These are phyloP conservation scores for Chelonus insularis DNA, from an alignment of 1,140 invertebrate genomes.

Conservation along the genomic window DNA sequence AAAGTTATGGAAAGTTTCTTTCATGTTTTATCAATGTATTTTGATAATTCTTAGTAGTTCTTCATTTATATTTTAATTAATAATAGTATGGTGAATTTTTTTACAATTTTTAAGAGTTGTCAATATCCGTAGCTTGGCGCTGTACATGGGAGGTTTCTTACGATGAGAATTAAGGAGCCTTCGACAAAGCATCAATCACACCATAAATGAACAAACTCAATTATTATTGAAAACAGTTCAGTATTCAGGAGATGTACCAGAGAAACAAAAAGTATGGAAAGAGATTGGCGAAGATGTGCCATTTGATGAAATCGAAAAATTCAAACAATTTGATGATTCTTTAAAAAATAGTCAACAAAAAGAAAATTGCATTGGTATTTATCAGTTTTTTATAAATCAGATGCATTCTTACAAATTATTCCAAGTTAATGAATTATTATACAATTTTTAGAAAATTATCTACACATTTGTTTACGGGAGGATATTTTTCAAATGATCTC, in stretches of 20 bases:
- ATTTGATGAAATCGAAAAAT: neutral
- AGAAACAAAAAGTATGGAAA: neutral
- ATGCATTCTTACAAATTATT: neutral
- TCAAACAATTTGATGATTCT: neutral
- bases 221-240: neutral
- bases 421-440: neutral
- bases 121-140: neutral
- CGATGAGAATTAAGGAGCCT: neutral
- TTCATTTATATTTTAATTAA: neutral
- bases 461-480: too few species aligned
- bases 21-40: neutral
- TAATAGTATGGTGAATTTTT: neutral
- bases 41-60: too few species aligned
- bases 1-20: neutral
- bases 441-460: too few species aligned
- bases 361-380: neutral
- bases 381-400: neutral
- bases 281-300: neutral
- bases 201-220: neutral
- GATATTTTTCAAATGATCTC: too few species aligned
- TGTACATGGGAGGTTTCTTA: slow-evolving; percentile 8
- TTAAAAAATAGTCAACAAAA: neutral
- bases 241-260: neutral
- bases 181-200: neutral
- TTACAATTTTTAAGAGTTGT: neutral